These are phyloP conservation scores for Clarias magur DNA, from an alignment of 2,113 vertebrate genomes.

Conservation along the genomic window DNA sequence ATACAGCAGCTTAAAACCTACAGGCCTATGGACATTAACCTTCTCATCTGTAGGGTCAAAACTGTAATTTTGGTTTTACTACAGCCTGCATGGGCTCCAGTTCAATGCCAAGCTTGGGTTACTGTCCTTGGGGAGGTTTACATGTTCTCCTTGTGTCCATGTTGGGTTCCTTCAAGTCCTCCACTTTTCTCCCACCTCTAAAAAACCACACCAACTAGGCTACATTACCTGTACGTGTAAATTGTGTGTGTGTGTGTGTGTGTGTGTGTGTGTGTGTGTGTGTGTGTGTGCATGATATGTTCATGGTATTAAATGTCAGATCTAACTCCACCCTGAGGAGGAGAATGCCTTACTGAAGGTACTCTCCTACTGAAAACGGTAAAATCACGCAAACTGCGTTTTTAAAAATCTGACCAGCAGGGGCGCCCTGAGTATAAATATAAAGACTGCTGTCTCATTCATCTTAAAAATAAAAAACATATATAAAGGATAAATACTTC, in stretches of 20 bases:
- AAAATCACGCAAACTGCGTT: not conserved
- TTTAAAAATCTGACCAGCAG: not conserved
- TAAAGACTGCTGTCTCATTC: not conserved
- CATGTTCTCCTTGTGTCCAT: not conserved
- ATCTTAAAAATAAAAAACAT: not conserved
- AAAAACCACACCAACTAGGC: not conserved
- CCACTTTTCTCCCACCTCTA: not conserved
- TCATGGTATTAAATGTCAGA: no score
- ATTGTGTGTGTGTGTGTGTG: not conserved
- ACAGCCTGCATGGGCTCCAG: not conserved
- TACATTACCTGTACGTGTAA: not conserved
- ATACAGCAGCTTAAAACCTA: no score
- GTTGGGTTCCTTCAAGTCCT: not conserved
- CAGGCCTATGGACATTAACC: not conserved
- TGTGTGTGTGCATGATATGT: not conserved
- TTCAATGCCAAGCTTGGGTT: no score
- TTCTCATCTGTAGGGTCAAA: not conserved
- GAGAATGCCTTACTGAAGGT: not conserved
- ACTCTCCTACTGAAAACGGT: not conserved
- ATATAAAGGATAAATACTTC: not conserved
- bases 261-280: not conserved
- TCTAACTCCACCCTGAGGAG: not conserved
- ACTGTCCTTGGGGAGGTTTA: no score
- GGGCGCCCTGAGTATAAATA: not conserved
- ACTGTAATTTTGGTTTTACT: not conserved